phyloP scores from a whole-genome alignment of 2,797 vertebrate genomes.

The Lacerta agilis region DNA sequence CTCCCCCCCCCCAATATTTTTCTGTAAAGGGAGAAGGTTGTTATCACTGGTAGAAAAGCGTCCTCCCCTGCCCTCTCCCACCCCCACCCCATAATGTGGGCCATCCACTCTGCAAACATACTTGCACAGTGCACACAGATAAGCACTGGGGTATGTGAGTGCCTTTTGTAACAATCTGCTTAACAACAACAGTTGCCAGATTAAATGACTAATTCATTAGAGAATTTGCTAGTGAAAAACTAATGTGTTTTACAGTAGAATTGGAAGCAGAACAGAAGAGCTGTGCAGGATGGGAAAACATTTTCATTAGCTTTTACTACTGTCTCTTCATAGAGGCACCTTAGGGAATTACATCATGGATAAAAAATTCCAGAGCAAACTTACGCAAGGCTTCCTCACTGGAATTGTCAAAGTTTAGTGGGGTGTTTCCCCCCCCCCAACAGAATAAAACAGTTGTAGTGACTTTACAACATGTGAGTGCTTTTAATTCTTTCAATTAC shows the following conservation, averaged over 20 bases:
- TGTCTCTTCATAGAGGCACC: conserved; percentile 65
- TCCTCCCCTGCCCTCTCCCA: too few species aligned
- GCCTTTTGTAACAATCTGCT: neutral
- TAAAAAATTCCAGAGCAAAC: conserved; percentile 56
- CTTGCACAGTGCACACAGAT: neutral
- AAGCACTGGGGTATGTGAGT: neutral
- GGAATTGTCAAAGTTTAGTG: conserved; percentile 52
- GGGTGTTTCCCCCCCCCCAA: neutral
- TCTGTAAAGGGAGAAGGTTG: neutral
- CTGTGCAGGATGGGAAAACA: conserved; percentile 62
- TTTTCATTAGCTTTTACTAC: conserved; percentile 70
- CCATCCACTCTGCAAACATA: neutral
- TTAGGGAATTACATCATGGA: conserved; percentile 73
- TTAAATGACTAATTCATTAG: conserved; percentile 26
- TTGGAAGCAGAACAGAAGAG: conserved; percentile 53
- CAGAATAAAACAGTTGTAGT: conserved; percentile 61
- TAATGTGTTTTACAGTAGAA: conserved; percentile 27
- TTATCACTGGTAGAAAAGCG: neutral
- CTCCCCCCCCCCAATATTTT: neutral
- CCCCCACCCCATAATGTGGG: neutral
- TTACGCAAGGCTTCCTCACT: neutral
- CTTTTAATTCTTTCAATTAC: neutral
- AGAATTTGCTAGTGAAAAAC: conserved; percentile 42
- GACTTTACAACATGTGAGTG: conserved; percentile 49
- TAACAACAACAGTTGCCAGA: neutral